These are phyloP conservation scores for Pachyramphus minor DNA, from an alignment of 2,113 vertebrate species.

Conservation along the genomic window DNA sequence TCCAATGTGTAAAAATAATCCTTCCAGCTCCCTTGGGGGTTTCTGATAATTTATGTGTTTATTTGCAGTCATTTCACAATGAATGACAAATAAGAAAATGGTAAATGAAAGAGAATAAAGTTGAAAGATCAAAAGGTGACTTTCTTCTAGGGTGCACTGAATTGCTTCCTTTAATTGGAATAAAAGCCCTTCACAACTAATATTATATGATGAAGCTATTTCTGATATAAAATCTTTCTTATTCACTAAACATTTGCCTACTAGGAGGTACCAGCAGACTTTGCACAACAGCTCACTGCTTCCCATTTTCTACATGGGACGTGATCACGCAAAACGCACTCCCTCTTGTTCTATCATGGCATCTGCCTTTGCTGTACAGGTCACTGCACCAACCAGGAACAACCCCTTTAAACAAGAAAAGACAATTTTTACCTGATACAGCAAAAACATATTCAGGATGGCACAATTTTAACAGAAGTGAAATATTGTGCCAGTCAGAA, in stretches of 20 bases:
- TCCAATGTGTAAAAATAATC: not conserved
- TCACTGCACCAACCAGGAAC: not conserved
- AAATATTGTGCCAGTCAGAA: not conserved
- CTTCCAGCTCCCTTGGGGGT: not conserved
- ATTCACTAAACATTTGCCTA: not conserved
- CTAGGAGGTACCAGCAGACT: not conserved
- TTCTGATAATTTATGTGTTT: not conserved
- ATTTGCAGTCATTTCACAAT: not conserved
- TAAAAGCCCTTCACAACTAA: not conserved
- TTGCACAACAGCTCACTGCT: not conserved
- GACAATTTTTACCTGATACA: not conserved
- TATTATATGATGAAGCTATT: not conserved
- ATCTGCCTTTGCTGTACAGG: not conserved
- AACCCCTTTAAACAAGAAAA: not conserved
- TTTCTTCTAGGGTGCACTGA: not conserved
- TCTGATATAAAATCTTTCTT: not conserved
- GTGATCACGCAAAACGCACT: not conserved
- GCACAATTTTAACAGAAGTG: not conserved
- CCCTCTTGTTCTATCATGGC: not conserved
- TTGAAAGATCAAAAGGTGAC: not conserved
- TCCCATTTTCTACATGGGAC: not conserved
- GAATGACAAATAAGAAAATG: not conserved
- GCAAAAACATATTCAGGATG: not conserved
- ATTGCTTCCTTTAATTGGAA: not conserved
- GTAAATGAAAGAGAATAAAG: not conserved